Evolutionary conservation across 1,140 invertebrate genomes (phyloP).

Genomic region (Holcopasites calliopsidis): DNA sequence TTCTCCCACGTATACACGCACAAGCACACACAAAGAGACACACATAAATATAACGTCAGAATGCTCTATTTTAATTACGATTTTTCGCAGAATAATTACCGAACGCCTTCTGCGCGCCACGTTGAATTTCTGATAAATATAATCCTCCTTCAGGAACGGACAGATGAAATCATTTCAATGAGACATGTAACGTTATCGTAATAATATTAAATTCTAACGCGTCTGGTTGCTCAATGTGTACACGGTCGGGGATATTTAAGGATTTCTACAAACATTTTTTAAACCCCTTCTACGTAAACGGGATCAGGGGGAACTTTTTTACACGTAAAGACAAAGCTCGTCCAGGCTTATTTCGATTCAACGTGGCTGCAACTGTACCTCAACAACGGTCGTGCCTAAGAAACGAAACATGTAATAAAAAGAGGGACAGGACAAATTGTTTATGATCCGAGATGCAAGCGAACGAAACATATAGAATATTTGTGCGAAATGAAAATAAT

Average conservation of each 20-base stretch:
- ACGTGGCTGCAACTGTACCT: conserved; percentile 41
- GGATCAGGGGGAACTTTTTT: not conserved
- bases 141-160: not conserved
- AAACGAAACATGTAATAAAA: not conserved
- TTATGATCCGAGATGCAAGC: not conserved
- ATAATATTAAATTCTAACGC: not conserved
- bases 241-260: conserved; percentile 24
- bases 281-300: conserved; percentile 28
- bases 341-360: conserved; percentile 11
- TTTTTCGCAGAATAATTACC: conserved; percentile 29
- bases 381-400: conserved; percentile 49
- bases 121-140: conserved; percentile 8
- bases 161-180: not conserved
- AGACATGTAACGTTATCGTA: not conserved
- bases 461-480: conserved; percentile 41
- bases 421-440: not conserved
- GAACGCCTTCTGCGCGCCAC: conserved; percentile 34
- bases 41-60: not conserved
- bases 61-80: conserved; percentile 34
- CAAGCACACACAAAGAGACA: not conserved
- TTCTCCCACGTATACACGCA: not conserved
- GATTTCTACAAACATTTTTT: conserved; percentile 27
- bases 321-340: not conserved
- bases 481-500: not conserved
- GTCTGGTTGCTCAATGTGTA: conserved; percentile 14